phyloP scores from a whole-genome alignment of 2,113 vertebrate species.

The Colaptes auratus region DNA sequence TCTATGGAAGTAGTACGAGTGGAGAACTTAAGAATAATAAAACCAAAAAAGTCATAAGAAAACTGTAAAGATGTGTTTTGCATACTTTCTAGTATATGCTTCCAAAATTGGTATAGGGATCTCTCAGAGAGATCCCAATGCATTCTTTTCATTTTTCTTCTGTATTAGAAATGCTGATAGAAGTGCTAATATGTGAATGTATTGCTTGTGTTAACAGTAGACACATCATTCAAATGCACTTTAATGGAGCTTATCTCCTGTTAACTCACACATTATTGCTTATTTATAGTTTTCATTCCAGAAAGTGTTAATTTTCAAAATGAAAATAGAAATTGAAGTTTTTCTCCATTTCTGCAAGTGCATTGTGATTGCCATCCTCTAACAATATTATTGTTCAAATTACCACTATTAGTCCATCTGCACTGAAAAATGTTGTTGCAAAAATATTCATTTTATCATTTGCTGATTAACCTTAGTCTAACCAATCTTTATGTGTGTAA shows the following conservation, averaged over 20 bases:
- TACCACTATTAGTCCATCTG: not conserved
- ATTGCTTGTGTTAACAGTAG: not conserved
- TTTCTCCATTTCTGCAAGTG: not conserved
- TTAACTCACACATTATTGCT: not conserved
- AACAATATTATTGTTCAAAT: not conserved
- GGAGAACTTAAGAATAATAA: not conserved
- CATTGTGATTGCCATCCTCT: not conserved
- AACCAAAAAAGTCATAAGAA: not conserved
- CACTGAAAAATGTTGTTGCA: not conserved
- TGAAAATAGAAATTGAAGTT: not conserved
- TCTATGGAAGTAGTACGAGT: not conserved
- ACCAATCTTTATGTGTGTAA: not conserved
- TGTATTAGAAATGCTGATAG: not conserved
- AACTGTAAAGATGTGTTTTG: not conserved
- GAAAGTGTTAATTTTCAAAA: not conserved
- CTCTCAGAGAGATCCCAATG: not conserved
- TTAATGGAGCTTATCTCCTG: not conserved
- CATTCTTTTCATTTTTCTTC: not conserved
- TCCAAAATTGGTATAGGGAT: not conserved
- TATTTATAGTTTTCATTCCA: not conserved
- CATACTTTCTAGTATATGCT: not conserved
- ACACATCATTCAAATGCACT: not conserved
- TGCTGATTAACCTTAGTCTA: not conserved
- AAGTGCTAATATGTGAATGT: not conserved
- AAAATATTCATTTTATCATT: not conserved